Percentiles rank a stretch among this genome's conserved stretches.
Evolutionary conservation across 2,113 vertebrate species (phyloP).

Genomic region (Turnix velox): DNA sequence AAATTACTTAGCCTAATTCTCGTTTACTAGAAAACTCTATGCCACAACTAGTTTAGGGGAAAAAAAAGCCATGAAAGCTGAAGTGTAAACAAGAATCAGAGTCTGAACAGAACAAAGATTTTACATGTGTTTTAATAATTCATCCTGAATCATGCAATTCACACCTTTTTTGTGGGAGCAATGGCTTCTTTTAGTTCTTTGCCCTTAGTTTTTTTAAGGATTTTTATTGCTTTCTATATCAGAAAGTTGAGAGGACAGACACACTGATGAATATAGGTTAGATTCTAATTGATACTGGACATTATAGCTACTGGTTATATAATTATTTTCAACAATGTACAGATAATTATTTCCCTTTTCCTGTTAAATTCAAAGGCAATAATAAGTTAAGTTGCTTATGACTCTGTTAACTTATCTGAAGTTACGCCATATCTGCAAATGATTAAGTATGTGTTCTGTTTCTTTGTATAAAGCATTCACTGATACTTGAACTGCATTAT

Average conservation of each 20-base stretch:
- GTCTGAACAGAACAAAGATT: background rate
- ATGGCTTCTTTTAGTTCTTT: background rate
- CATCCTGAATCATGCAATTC: background rate
- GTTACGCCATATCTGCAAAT: background rate
- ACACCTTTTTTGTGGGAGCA: background rate
- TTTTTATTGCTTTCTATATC: slow-evolving; percentile 23
- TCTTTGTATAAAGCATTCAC: background rate
- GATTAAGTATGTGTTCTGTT: background rate
- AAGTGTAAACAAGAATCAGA: background rate
- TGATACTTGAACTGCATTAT: background rate
- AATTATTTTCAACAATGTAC: slow-evolving; percentile 44
- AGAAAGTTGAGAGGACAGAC: slow-evolving; percentile 38
- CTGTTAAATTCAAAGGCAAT: slow-evolving; percentile 41
- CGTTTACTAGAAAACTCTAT: background rate
- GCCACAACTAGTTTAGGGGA: background rate
- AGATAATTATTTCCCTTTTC: slow-evolving; percentile 45
- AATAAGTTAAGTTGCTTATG: background rate
- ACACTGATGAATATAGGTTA: slow-evolving; percentile 57
- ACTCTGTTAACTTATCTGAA: background rate
- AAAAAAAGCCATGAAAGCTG: background rate
- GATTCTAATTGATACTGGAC: slow-evolving; percentile 45
- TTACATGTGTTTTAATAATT: background rate
- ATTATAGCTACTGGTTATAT: slow-evolving; percentile 30
- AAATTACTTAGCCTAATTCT: background rate
- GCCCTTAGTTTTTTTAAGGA: background rate